These are phyloP conservation scores for Petrocephalus zakoni DNA, from an alignment of 2,113 vertebrate species.

Conservation along the genomic window DNA sequence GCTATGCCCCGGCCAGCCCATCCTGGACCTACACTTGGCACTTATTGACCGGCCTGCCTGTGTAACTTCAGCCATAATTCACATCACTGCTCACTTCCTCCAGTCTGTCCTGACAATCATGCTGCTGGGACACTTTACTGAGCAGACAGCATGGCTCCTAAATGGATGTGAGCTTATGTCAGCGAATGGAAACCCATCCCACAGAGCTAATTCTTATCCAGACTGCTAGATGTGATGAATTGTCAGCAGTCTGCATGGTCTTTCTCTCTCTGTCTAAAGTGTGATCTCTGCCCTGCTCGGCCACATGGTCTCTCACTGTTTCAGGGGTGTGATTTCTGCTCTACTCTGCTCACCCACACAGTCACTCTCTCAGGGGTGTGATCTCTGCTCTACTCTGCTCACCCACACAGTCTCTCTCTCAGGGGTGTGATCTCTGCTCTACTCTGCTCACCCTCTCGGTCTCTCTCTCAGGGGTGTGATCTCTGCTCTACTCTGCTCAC, in stretches of 20 bases:
- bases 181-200: background rate
- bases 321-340: background rate
- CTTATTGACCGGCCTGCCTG: background rate
- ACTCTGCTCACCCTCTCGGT: background rate
- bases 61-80: background rate
- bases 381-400: background rate
- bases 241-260: background rate
- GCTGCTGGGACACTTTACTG: background rate
- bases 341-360: too few species aligned
- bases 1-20: background rate
- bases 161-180: background rate
- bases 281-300: background rate
- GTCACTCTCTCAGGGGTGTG: background rate
- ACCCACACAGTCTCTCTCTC: background rate
- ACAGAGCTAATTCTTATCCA: background rate
- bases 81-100: background rate
- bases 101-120: background rate
- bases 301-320: background rate
- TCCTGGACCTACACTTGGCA: background rate
- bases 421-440: background rate
- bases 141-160: background rate
- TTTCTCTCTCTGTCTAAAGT: background rate
- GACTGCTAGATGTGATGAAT: background rate
- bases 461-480: background rate
- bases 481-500: background rate